Conservation (phyloP, 2,888 invertebrate genomes). For the Harmothoe impar region DNA sequence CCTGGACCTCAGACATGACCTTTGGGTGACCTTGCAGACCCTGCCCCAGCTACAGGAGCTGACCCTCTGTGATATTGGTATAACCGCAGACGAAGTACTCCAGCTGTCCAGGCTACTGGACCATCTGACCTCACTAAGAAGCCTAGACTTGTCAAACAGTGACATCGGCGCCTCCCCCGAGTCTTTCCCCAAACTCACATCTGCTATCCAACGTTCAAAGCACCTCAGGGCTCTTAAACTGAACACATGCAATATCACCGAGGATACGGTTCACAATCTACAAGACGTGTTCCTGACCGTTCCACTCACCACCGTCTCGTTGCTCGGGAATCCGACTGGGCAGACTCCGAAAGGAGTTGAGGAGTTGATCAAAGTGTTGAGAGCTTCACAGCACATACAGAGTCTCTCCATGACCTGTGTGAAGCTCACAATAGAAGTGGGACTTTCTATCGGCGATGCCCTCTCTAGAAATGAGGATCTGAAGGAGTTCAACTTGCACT, state of each 20-base stretch:
- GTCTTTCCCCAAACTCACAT: neutral
- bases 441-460: neutral
- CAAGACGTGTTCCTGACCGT: neutral
- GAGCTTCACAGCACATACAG: neutral
- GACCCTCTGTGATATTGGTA: slow-evolving; percentile 37
- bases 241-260: slow-evolving; percentile 48
- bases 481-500: neutral
- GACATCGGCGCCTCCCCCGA: slow-evolving; percentile 36
- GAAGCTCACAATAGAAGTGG: neutral
- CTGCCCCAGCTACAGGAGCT: neutral
- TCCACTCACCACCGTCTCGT: neutral
- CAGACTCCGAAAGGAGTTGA: neutral
- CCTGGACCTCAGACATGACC: neutral
- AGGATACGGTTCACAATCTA: neutral
- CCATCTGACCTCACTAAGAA: slow-evolving; percentile 25
- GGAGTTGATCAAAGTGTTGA: neutral
- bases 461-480: slow-evolving; percentile 33
- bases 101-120: neutral
- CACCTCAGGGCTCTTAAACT: slow-evolving; percentile 21
- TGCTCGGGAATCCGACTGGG: slow-evolving; percentile 47
- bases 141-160: slow-evolving; percentile 47
- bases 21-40: neutral
- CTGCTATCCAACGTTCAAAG: neutral
- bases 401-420: slow-evolving; percentile 38
- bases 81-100: neutral